Conservation (phyloP, 2,888 invertebrate species). For the Pasiphila rectangulata region DNA sequence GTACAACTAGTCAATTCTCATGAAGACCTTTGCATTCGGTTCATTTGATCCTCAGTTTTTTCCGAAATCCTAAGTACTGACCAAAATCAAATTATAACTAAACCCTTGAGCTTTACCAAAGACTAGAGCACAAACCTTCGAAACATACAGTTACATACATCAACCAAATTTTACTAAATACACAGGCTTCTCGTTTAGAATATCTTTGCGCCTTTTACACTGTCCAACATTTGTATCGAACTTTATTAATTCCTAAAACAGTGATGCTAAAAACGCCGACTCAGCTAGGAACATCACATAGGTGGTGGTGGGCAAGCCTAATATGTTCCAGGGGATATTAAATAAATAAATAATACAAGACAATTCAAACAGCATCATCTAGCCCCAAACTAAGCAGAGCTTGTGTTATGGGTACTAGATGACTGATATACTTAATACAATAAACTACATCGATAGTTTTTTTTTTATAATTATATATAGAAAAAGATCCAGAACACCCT, state of each 20-base stretch:
- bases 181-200: conserved; percentile 10
- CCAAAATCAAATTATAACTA: conserved; percentile 42
- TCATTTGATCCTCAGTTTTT: conserved; percentile 21
- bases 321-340: too few species aligned
- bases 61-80: conserved; percentile 38
- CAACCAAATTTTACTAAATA: conserved; percentile 10
- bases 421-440: too few species aligned
- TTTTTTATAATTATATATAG: too few species aligned
- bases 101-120: conserved; percentile 68
- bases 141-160: conserved; percentile 38
- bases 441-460: too few species aligned
- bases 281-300: too few species aligned
- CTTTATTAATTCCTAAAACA: neutral
- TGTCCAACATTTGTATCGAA: neutral
- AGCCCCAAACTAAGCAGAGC: too few species aligned
- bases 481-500: too few species aligned
- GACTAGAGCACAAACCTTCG: conserved; percentile 69
- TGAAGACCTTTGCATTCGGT: conserved; percentile 4
- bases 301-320: too few species aligned
- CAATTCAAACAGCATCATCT: neutral
- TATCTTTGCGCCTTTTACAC: neutral
- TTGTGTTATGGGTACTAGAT: too few species aligned
- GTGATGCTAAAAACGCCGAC: too few species aligned
- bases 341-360: too few species aligned
- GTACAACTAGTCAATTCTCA: conserved; percentile 3